Base-by-base conservation (phyloP, 2,113 vertebrate species). In the Eulacestoma nigropectus region DNA sequence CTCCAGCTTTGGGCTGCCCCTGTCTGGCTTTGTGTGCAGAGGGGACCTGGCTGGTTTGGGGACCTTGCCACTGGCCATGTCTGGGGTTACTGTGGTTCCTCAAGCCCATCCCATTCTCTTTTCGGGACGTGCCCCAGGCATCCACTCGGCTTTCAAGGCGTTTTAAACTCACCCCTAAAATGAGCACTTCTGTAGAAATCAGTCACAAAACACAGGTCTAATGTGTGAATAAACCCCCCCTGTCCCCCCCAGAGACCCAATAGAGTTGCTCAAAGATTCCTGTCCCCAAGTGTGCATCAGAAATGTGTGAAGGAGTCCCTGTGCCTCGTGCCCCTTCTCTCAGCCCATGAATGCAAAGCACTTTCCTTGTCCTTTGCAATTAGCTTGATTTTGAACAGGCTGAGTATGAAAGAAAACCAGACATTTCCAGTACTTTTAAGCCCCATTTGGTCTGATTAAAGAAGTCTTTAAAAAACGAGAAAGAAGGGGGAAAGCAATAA, bases 371-470 rank as follows among this genome's bases (percentile, higher is more conserved):
- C 97, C 82, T 84, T 37, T 88, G 87, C 85, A 27, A 16, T 98
- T 97, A 97, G 57, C 50, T 55, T 97, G 96, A 97, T 96, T 94
- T 94, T 97, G 89, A 97, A 55, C 97, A 98, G 97, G 91, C 78
- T 67, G 89, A 76, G 73, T 92, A 95, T 41, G 85, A 96, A 97
- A 95, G 94, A 96, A 97, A 97, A 84, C 75, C 92, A 97, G 96
- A 53, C 75, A 47, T 97, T 97, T 95, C 91, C 93, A 97, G 87
- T 69, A 95, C 92, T 95, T 97, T 97, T 90, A 96, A 90, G 87
- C 79, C 76, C 65, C 93, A 97, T 97, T 98, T 97, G 89, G 95
- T 93, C 95, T 96, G 81, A 97, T 98, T 98, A 97, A 97, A 98
- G 84, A 93, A 95, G 87, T 74, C 84, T 95, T 94, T 23, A 42